Evolutionary conservation across 1,140 invertebrate species (phyloP).

Genomic region (Trigoniulus corallinus): DNA sequence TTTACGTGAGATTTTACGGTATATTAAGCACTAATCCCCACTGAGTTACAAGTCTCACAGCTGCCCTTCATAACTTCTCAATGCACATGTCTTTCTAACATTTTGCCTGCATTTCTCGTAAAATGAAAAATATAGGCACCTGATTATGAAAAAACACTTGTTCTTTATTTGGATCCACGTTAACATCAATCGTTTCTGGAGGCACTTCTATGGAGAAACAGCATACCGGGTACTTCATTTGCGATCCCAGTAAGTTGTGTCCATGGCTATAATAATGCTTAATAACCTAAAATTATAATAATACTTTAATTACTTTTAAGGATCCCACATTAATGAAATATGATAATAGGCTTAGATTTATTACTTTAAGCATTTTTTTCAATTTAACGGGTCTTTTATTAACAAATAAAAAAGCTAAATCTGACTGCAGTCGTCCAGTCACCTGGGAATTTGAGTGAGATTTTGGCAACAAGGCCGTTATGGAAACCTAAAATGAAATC

Average conservation of each 20-base stretch:
- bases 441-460: slow-evolving; percentile 21
- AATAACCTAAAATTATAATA: slow-evolving; percentile 23
- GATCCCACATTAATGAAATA: not conserved
- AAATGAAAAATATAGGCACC: no score
- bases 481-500: slow-evolving; percentile 21
- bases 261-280: slow-evolving; percentile 19
- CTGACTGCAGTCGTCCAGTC: slow-evolving; percentile 18
- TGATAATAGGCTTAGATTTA: not conserved
- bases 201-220: slow-evolving; percentile 29
- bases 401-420: slow-evolving; percentile 28
- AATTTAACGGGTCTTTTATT: slow-evolving; percentile 39
- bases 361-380: slow-evolving; percentile 39
- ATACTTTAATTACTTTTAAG: not conserved
- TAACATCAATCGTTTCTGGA: slow-evolving; percentile 36
- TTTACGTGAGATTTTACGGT: no score
- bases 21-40: no score
- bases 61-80: no score
- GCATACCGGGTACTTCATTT: slow-evolving; percentile 24
- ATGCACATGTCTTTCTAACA: no score
- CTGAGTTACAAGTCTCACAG: no score
- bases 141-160: slow-evolving; percentile 35
- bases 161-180: slow-evolving; percentile 47
- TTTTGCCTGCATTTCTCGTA: no score
- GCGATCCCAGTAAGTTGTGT: slow-evolving; percentile 7
- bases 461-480: slow-evolving; percentile 32